Evolutionary conservation across 1,140 invertebrate genomes (phyloP), one percentile per base, ranked within the genome.

Genomic region (Leptinotarsa undecemlineata): DNA sequence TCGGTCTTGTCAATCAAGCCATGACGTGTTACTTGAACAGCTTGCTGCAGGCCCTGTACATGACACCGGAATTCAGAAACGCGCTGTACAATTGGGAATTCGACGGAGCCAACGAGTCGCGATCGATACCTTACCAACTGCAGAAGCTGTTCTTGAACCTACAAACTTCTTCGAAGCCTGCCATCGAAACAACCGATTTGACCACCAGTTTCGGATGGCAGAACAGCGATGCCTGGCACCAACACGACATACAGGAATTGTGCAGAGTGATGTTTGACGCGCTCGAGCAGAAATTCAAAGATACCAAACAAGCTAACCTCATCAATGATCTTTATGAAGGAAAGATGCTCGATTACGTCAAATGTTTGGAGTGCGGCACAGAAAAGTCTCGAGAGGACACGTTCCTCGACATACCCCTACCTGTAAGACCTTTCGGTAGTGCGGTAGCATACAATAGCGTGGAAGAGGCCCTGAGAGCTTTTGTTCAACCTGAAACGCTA

Each of bases 11-110:
- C 0, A 98, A 98, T 85, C 95, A 96, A 85, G 95, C 95, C 1
- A 97, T 97, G 95, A 97, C 96, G 1, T 97, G 96, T 84, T 97
- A 97, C 83, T 87, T 98, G 15, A 98, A 97, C 84, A 96, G 94
- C 86, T 86, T 97, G 26, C 86, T 98, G 2, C 96, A 98, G 86
- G 93, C 94, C 1, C 86, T 98, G 3, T 97, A 90, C 81, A 97
- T 98, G 94, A 97, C 95, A 4, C 96, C 96, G n/a, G 96, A 98
- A 85, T 97, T 98, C 83, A 87, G 96, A 48, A 98, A 98, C 86
- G 93, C 94, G 3, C 85, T 97, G 8, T 97, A 97, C 82, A 92
- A 92, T 79, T 96, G 95, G 93, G 90, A 95, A 84, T 95, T 92
- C 83, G 92, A 93, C 82, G 90, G 90, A 26, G 88, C 88, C 73